These are phyloP conservation scores for Mormyrops attenuatus DNA, from an alignment of 2,797 vertebrate genomes.

Conservation along the genomic window DNA sequence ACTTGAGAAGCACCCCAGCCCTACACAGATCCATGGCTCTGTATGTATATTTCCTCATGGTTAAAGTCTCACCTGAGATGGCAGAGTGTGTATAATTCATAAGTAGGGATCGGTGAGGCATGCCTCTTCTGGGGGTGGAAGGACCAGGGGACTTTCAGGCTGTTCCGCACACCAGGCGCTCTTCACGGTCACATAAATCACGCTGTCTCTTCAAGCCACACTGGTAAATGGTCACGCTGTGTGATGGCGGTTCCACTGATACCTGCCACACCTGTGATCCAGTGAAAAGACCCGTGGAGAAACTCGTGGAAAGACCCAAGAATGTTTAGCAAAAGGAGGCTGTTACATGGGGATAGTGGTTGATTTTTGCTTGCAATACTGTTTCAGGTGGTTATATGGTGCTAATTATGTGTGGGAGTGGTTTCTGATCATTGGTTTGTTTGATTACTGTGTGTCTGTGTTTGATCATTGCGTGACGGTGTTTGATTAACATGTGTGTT, in stretches of 20 bases:
- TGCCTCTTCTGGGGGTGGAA: conserved; percentile 53
- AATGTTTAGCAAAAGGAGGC: background rate
- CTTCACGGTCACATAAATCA: conserved; percentile 4
- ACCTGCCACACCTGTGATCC: background rate
- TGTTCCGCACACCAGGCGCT: background rate
- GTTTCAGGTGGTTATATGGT: background rate
- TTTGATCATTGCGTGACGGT: background rate
- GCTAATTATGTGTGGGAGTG: background rate
- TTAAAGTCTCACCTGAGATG: conserved; percentile 61
- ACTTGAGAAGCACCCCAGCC: background rate
- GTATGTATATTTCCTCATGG: conserved; percentile 67
- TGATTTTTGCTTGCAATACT: background rate
- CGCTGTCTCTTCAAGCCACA: background rate
- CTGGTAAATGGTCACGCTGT: background rate
- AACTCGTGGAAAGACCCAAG: background rate
- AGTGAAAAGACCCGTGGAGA: background rate
- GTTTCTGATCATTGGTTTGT: background rate
- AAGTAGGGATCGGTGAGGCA: conserved; percentile 61
- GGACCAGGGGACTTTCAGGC: background rate
- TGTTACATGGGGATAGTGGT: background rate
- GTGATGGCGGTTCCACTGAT: conserved; percentile 1
- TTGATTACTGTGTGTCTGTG: background rate
- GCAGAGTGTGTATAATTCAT: conserved; percentile 64
- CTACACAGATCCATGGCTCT: conserved; percentile 58
- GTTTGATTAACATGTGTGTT: background rate